Conservation (phyloP, 2,113 vertebrate species). For the Meleagris gallopavo region DNA sequence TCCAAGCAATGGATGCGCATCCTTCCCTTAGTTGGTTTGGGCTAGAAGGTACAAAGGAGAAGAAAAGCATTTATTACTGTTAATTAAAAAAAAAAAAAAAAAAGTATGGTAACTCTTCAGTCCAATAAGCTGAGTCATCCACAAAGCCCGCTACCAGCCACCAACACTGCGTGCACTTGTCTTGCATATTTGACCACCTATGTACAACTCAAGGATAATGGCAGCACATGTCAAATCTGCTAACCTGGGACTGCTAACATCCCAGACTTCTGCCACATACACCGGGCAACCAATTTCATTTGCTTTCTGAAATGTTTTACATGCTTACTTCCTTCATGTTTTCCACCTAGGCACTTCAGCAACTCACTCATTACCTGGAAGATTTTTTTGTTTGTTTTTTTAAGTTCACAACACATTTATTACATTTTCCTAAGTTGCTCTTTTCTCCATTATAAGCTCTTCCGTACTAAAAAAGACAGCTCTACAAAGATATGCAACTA, state of each 20-base stretch:
- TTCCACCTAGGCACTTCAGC: background rate
- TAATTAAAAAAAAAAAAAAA: too few relatives aligned
- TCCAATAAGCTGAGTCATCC: background rate
- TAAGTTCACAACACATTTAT: background rate
- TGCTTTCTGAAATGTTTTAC: background rate
- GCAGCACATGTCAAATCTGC: fast-evolving
- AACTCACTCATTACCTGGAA: background rate
- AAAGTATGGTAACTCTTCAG: background rate
- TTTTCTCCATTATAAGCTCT: background rate
- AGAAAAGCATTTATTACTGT: background rate
- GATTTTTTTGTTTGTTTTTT: too few relatives aligned
- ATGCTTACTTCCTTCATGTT: background rate
- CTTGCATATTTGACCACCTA: fast-evolving
- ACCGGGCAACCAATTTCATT: fast-evolving
- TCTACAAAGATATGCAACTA: background rate
- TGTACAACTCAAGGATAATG: background rate
- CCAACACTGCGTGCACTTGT: fast-evolving
- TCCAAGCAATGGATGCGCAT: constrained; percentile 98
- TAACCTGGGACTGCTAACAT: fast-evolving
- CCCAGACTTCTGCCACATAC: background rate
- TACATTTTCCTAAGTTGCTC: background rate
- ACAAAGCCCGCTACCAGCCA: fast-evolving
- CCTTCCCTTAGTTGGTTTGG: constrained; percentile 94
- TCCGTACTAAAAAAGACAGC: background rate
- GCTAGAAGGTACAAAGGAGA: constrained; percentile 73